phyloP scores from a whole-genome alignment of 2,113 vertebrate genomes.

The Phrynocephalus versicolor region DNA sequence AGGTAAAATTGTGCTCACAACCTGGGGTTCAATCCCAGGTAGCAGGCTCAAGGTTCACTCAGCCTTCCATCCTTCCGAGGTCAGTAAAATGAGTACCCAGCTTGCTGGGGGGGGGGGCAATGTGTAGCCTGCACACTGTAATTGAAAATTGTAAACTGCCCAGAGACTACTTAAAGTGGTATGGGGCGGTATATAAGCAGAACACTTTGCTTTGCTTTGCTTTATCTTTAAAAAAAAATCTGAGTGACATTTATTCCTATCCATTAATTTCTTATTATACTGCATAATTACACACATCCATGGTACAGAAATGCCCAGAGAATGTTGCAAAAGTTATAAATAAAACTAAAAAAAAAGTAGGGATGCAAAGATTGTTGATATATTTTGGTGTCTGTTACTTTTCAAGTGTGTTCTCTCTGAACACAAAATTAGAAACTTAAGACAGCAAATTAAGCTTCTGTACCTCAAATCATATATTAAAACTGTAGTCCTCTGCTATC shows the following conservation, averaged over 20 bases:
- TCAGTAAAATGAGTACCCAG: too few relatives aligned
- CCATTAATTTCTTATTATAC: constrained; percentile 67
- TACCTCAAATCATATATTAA: not conserved
- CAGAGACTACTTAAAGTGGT: too few relatives aligned
- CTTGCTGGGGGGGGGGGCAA: too few relatives aligned
- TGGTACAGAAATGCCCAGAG: constrained; percentile 62
- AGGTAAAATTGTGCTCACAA: too few relatives aligned
- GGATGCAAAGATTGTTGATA: constrained; percentile 65
- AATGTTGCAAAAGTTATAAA: constrained; percentile 61
- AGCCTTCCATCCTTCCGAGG: too few relatives aligned
- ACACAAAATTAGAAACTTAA: constrained; percentile 14
- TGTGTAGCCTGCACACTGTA: too few relatives aligned
- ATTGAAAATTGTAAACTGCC: too few relatives aligned
- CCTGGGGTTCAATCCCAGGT: too few relatives aligned
- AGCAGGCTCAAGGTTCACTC: too few relatives aligned
- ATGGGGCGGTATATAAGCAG: too few relatives aligned
- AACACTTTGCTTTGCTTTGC: too few relatives aligned
- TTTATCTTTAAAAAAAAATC: too few relatives aligned
- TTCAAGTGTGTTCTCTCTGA: constrained; percentile 49
- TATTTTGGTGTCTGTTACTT: constrained; percentile 33
- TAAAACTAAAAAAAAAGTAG: constrained; percentile 55
- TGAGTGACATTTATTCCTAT: constrained; percentile 55
- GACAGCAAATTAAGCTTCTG: not conserved
- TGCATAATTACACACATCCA: constrained; percentile 65
- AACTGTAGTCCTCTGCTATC: not conserved